Evolutionary conservation across 2,113 vertebrate genomes (phyloP), one percentile per base, ranked within the genome.

Genomic region (Anas platyrhynchos): DNA sequence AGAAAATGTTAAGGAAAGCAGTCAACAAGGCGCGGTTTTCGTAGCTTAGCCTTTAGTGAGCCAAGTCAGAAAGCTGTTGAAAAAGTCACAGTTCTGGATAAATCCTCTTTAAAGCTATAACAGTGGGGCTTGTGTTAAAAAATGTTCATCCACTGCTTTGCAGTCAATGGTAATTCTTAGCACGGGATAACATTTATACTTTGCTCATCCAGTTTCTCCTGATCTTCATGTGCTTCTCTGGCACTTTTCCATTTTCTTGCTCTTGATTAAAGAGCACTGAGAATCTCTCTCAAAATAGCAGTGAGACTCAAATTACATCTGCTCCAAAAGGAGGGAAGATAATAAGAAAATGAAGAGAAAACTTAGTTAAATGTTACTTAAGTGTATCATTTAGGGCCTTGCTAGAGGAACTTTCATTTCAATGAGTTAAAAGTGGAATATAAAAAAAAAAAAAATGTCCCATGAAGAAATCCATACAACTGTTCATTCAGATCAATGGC

Each of bases 1-100:
- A 89, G 54, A 87, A 95, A 91, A 94, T 31, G 43, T 52, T 89
- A 82, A 75, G 93, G 83, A 54, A 75, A 91, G 73, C 65, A 94
- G 29, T 34, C 62, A 86, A 86, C 38, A 38, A 91, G 91, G 69
- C 50, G 48, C 61, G 66, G 69, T 54, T 41, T 66, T 85, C 65
- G 46, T 44, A 91, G 17, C 26, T 71, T 63, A 62, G 72, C 52
- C 23, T 83, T 80, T 48, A 13, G 38, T 44, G 10, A 94, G 3
- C 23, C 4, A 13, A 32, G 68, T 80, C 87, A 94, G 52, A 88
- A 96, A 83, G 81, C 29, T 21, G 62, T 50, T 2, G 0, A 59
- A 69, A 59, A 90, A 72, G 65, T 67, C 86, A 86, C 52, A 34
- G 25, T 22, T 95, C 6, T n/a, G 46, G 55, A 63, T 63, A 86